Conservation (phyloP, 2,797 vertebrate species). For the Fratercula arctica region DNA sequence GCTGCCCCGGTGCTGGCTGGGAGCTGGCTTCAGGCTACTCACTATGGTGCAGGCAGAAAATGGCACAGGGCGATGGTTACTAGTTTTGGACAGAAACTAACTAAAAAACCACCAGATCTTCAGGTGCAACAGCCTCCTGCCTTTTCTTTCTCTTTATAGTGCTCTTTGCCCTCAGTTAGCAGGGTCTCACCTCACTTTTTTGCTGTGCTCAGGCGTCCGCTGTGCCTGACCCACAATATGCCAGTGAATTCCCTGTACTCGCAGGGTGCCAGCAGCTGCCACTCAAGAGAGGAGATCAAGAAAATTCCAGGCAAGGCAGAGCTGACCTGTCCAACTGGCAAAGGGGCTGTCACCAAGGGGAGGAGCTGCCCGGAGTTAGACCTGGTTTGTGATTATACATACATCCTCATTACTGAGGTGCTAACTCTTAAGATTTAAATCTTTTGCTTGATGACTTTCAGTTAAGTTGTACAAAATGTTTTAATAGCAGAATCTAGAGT, state of each 20-base stretch:
- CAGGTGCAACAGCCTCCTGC: background rate
- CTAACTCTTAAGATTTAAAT: background rate
- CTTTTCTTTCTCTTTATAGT: background rate
- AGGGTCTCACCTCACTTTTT: background rate
- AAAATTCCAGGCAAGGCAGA: constrained; percentile 50
- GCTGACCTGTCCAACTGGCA: background rate
- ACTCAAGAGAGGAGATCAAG: constrained; percentile 38
- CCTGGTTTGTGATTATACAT: background rate
- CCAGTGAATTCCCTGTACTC: background rate
- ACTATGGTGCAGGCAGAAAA: background rate
- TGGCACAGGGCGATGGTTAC: background rate
- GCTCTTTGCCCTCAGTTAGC: background rate
- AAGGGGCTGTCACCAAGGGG: background rate
- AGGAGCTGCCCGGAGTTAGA: background rate
- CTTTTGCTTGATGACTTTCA: background rate
- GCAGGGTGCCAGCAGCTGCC: background rate
- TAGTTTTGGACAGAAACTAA: background rate
- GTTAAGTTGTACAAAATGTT: background rate
- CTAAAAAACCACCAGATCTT: background rate
- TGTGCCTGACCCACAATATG: background rate
- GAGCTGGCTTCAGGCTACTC: background rate
- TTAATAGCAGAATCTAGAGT: background rate
- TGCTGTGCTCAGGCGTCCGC: background rate
- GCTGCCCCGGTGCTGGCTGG: background rate
- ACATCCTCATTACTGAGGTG: background rate